These are phyloP conservation scores for Temnothorax unifasciatus DNA, from an alignment of 2,888 invertebrate genomes.

Conservation along the genomic window DNA sequence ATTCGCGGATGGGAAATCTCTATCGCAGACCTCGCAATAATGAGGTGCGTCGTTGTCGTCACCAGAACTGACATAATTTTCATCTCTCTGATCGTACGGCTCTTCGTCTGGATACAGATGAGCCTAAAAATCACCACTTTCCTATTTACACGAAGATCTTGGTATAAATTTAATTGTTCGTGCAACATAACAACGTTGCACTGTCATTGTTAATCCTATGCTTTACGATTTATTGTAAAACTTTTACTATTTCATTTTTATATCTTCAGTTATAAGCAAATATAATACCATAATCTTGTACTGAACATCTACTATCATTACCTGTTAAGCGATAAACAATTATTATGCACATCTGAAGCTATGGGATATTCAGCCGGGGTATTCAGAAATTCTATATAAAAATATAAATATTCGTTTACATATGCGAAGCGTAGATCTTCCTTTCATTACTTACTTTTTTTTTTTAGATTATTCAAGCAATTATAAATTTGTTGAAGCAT, in stretches of 20 bases:
- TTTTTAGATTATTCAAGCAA: neutral
- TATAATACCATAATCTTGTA: constrained; percentile 43
- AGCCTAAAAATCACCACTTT: constrained; percentile 81
- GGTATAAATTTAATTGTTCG: neutral
- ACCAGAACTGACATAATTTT: constrained; percentile 75
- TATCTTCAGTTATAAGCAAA: constrained; percentile 35
- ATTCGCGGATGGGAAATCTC: constrained; percentile 89
- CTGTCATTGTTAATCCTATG: constrained; percentile 2
- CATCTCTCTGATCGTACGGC: constrained; percentile 77
- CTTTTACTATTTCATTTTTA: constrained; percentile 50
- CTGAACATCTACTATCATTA: constrained; percentile 15
- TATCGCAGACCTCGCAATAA: constrained; percentile 94
- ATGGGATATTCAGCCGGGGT: constrained; percentile 64
- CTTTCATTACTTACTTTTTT: neutral
- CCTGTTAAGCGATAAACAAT: constrained; percentile 36
- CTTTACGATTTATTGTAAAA: constrained; percentile 46
- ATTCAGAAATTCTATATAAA: constrained; percentile 67
- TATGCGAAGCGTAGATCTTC: neutral
- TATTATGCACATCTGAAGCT: constrained; percentile 41
- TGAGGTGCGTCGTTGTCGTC: constrained; percentile 80
- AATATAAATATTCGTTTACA: constrained; percentile 2
- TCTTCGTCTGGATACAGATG: constrained; percentile 77
- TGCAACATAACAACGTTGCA: constrained; percentile 13
- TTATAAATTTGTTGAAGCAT: neutral
- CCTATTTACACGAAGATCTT: constrained; percentile 56